Evolutionary conservation across 2,797 vertebrate species (phyloP).

Genomic region (Tiaroga cobitis): DNA sequence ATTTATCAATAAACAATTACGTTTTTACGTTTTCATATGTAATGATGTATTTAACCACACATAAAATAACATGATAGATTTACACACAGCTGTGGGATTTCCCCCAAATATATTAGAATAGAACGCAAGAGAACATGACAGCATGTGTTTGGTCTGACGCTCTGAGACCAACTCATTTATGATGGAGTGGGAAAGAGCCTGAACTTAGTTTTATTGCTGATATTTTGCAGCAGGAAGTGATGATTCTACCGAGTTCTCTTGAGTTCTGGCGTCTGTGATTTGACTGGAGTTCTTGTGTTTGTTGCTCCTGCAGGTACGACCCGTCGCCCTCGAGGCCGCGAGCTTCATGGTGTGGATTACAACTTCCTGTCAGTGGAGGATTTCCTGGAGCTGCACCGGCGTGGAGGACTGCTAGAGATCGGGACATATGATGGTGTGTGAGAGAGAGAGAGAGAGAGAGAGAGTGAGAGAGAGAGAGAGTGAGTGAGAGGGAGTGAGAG

Average conservation of each 20-base stretch:
- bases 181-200: too few relatives aligned
- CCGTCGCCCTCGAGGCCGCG: slow-evolving; percentile 89
- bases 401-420: slow-evolving; percentile 94
- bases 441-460: too few relatives aligned
- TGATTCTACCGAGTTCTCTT: background rate
- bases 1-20: background rate
- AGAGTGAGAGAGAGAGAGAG: too few relatives aligned
- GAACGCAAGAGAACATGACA: too few relatives aligned
- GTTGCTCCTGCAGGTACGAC: slow-evolving; percentile 85
- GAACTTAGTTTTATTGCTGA: too few relatives aligned
- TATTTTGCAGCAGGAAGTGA: too few relatives aligned
- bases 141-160: too few relatives aligned
- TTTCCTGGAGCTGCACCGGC: slow-evolving; percentile 90
- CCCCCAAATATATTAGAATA: too few relatives aligned
- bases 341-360: slow-evolving; percentile 96
- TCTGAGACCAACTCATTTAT: too few relatives aligned
- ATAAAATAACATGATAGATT: too few relatives aligned
- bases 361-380: slow-evolving; percentile 93
- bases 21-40: background rate
- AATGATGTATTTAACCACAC: background rate
- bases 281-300: background rate
- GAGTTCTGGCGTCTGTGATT: background rate
- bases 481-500: too few relatives aligned
- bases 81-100: background rate
- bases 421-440: slow-evolving; percentile 94